Base-by-base conservation (phyloP, 2,797 vertebrate species). In the Rhinatrema bivittatum region DNA sequence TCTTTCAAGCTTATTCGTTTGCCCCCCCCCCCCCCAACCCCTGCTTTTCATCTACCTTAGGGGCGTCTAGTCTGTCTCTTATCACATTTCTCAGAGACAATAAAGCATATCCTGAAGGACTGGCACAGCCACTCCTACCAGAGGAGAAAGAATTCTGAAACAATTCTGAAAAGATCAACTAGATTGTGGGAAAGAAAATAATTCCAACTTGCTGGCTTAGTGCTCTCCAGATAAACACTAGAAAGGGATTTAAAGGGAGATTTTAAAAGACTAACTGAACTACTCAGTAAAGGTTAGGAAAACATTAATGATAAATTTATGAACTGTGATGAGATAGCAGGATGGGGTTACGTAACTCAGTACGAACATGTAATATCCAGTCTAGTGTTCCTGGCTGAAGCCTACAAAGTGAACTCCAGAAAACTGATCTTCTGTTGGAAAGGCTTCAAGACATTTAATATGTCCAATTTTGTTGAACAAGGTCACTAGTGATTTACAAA, bases 1-100 rank as follows among this genome's bases (percentile, higher is more conserved):
- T 64, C 81, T 76, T 74, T 68, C 62, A 55, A 64, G 39, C 56
- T 60, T 62, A 51, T 66, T 77, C 67, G 78, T 75, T 79, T 43
- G 35, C 79, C 60, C n/a, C n/a, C n/a, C n/a, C n/a, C n/a, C n/a
- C n/a, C n/a, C n/a, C n/a, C n/a, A n/a, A 72, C 40, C 41, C 44
- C 38, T 57, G 33, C 50, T 39, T 70, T 75, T 70, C 22, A 46
- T 36, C 44, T 60, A 39, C 36, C 41, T 53, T 64, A 33, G 46
- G 73, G 64, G 42, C 14, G 9, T 57, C 46, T 36, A 20, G 23
- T 42, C 57, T 68, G 43, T 41, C 53, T 62, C 60, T 78, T 66
- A 50, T 34, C 50, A 40, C 50, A 32, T 68, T 53, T 63, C 44
- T 52, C 32, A 37, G 42, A 43, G 50, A 68, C 63, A 52, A 75